Percentiles rank a stretch among this genome's conserved stretches.
phyloP scores from a whole-genome alignment of 2,797 vertebrate species.

The Helicolenus hilgendorfi region DNA sequence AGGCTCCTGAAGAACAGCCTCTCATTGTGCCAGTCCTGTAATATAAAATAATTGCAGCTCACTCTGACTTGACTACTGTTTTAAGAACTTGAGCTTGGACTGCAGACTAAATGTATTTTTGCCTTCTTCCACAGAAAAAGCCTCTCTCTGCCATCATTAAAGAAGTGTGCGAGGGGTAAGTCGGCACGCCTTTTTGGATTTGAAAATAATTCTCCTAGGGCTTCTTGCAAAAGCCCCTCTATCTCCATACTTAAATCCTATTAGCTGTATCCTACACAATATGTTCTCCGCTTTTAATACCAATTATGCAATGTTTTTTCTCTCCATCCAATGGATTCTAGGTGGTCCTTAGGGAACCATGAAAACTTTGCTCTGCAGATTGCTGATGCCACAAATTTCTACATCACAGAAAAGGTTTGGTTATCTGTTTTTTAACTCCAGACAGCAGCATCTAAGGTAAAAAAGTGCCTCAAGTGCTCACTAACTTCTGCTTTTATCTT shows the following conservation, averaged over 20 bases:
- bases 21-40: conserved; percentile 49
- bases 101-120: conserved; percentile 63
- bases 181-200: conserved; percentile 11
- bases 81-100: conserved; percentile 35
- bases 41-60: conserved; percentile 68
- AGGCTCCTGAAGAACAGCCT: conserved; percentile 33
- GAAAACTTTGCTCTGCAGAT: conserved; percentile 97
- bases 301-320: conserved; percentile 25
- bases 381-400: conserved; percentile 97
- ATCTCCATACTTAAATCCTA: conserved; percentile 11
- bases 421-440: background rate
- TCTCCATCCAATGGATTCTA: conserved; percentile 62
- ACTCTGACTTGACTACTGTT: conserved; percentile 49
- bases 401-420: conserved; percentile 98
- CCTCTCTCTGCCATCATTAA: conserved; percentile 98
- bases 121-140: conserved; percentile 93
- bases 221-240: background rate
- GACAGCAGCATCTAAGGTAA: background rate
- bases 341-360: conserved; percentile 96
- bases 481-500: conserved; percentile 8
- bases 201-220: conserved; percentile 16
- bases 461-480: background rate
- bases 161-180: conserved; percentile 99
- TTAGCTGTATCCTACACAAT: conserved; percentile 19
- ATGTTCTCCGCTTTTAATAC: conserved; percentile 33